Evolutionary conservation across 2,113 vertebrate genomes (phyloP).

Genomic region (Eretmochelys imbricata): DNA sequence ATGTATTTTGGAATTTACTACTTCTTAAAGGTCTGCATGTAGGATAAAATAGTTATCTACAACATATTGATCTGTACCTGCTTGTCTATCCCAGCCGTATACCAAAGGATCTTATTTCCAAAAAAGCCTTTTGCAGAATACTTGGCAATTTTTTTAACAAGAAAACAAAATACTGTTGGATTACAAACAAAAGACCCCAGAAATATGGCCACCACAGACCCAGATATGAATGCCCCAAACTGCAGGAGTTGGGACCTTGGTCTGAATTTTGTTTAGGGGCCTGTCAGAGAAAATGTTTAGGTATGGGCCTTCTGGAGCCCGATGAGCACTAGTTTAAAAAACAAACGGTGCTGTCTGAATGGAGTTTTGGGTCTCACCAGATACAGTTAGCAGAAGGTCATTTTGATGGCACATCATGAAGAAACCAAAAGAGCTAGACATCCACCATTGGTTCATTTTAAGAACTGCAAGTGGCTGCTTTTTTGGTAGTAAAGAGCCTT

Average conservation of each 20-base stretch:
- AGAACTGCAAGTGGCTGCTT: slow-evolving; percentile 54
- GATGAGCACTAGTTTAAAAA: background rate
- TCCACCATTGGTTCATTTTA: slow-evolving; percentile 17
- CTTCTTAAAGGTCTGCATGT: slow-evolving; percentile 50
- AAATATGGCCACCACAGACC: slow-evolving; percentile 12
- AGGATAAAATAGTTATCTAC: background rate
- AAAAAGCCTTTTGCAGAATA: slow-evolving; percentile 57
- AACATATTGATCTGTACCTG: slow-evolving; percentile 19
- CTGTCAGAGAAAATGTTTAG: background rate
- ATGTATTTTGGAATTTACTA: slow-evolving; percentile 65
- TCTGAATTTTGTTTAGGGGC: background rate
- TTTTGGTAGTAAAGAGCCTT: slow-evolving; percentile 54
- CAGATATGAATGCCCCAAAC: slow-evolving; percentile 10
- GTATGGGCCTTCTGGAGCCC: slow-evolving; percentile 21
- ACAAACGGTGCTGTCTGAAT: background rate
- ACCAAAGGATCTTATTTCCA: slow-evolving; percentile 15
- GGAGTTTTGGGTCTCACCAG: background rate
- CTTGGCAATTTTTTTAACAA: background rate
- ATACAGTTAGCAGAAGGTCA: background rate
- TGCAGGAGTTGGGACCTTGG: background rate
- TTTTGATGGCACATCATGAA: background rate
- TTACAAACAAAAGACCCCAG: background rate
- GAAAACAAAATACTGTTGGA: background rate
- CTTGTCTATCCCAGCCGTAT: slow-evolving; percentile 33
- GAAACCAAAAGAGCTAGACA: background rate